Percentiles rank a stretch among this genome's conserved stretches.
Conservation (phyloP, 2,113 vertebrate species). For the Chloroceryle aenea region DNA sequence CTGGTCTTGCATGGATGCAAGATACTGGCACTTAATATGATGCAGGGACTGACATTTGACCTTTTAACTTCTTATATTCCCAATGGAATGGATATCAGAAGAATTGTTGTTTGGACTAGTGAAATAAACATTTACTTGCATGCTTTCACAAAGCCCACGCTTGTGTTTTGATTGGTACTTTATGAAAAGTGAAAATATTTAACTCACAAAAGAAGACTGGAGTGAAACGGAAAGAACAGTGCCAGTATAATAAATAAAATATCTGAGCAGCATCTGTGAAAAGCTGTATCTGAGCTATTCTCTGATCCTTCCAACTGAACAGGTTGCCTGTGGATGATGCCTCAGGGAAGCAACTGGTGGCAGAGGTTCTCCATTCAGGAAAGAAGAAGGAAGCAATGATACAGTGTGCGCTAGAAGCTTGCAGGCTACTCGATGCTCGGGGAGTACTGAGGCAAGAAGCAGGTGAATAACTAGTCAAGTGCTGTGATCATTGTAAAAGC, state of each 20-base stretch:
- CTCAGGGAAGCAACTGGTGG: conserved; percentile 89
- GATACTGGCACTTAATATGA: background rate
- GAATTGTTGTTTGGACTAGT: background rate
- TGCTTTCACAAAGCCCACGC: background rate
- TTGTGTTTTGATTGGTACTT: background rate
- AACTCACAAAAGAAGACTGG: background rate
- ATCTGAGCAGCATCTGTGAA: background rate
- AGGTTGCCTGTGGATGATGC: conserved; percentile 95
- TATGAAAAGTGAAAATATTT: background rate
- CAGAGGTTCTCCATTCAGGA: conserved; percentile 90
- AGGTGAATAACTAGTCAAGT: conserved; percentile 72
- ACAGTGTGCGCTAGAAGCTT: conserved; percentile 93
- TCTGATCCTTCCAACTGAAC: conserved; percentile 5
- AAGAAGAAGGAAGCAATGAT: conserved; percentile 94
- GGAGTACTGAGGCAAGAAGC: conserved; percentile 96
- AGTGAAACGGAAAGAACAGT: background rate
- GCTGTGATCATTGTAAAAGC: background rate
- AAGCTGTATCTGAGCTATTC: background rate
- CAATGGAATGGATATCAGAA: background rate
- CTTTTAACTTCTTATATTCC: background rate
- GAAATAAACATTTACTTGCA: background rate
- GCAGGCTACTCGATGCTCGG: conserved; percentile 92
- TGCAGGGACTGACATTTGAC: background rate
- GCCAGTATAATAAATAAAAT: background rate
- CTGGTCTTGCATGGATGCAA: background rate